Percentiles rank a stretch among this genome's conserved stretches.
Conservation (phyloP, 2,797 vertebrate genomes). For the Oryzias sinensis region DNA sequence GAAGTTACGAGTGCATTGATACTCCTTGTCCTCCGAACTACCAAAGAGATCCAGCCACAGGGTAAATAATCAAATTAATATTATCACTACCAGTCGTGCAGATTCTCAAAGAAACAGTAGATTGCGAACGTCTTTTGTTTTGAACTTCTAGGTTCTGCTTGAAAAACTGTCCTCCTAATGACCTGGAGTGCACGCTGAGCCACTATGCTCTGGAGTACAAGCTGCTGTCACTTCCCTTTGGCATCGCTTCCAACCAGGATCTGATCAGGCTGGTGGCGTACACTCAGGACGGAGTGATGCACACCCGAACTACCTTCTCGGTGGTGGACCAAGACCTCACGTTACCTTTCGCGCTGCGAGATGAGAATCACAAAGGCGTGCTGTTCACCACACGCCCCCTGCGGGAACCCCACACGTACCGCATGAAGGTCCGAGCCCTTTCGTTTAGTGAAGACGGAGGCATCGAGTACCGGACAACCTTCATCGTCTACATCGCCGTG, state of each 20-base stretch:
- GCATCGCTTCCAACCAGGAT: slow-evolving; percentile 94
- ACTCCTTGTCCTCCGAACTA: slow-evolving; percentile 94
- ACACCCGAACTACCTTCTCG: slow-evolving; percentile 90
- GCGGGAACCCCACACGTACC: slow-evolving; percentile 87
- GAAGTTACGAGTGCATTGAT: slow-evolving; percentile 93
- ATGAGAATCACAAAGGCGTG: slow-evolving; percentile 93
- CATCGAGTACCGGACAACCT: slow-evolving; percentile 95
- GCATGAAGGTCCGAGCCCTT: slow-evolving; percentile 91
- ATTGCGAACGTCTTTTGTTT: background rate
- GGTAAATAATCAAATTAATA: slow-evolving; percentile 40
- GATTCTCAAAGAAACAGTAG: background rate
- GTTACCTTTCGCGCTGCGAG: slow-evolving; percentile 89
- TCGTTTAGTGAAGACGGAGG: slow-evolving; percentile 84
- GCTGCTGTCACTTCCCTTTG: slow-evolving; percentile 92
- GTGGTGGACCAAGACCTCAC: slow-evolving; percentile 81
- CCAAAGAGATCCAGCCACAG: slow-evolving; percentile 80
- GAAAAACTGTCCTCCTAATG: slow-evolving; percentile 90
- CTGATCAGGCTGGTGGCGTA: slow-evolving; percentile 95
- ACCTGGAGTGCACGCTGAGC: slow-evolving; percentile 91
- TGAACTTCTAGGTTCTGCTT: slow-evolving; percentile 86
- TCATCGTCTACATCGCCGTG: slow-evolving; percentile 95
- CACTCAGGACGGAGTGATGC: slow-evolving; percentile 92
- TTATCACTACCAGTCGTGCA: background rate
- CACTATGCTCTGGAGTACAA: slow-evolving; percentile 96
- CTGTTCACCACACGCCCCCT: slow-evolving; percentile 87